phyloP scores from a whole-genome alignment of 2,797 vertebrate genomes.

The Sebastes miniatus region DNA sequence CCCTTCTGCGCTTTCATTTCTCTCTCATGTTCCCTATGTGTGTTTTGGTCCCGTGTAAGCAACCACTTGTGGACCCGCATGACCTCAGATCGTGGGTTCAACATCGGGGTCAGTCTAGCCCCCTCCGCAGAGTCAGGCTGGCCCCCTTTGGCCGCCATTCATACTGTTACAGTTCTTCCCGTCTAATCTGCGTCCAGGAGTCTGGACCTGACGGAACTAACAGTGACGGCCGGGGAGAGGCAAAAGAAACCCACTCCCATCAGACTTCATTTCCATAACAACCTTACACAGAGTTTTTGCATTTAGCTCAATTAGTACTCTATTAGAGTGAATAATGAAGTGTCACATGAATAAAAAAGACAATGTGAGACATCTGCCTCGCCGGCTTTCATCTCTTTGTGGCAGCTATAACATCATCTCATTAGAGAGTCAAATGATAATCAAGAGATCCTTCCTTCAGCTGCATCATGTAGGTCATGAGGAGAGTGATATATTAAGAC shows the following conservation, averaged over 20 bases:
- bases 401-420: slow-evolving; percentile 23
- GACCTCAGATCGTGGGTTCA: not conserved
- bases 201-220: slow-evolving; percentile 17
- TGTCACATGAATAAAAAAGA: slow-evolving; percentile 61
- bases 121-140: not conserved
- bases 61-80: not conserved
- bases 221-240: slow-evolving; percentile 13
- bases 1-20: slow-evolving; percentile 17
- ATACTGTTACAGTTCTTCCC: not conserved
- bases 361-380: slow-evolving; percentile 53
- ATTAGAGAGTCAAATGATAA: slow-evolving; percentile 56
- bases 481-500: slow-evolving; percentile 14
- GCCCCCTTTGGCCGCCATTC: not conserved
- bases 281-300: slow-evolving; percentile 36
- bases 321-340: slow-evolving; percentile 63
- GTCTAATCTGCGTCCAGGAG: not conserved
- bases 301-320: slow-evolving; percentile 56
- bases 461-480: slow-evolving; percentile 32
- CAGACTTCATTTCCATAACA: slow-evolving; percentile 16
- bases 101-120: not conserved
- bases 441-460: slow-evolving; percentile 18
- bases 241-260: not conserved
- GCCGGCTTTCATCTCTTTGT: slow-evolving; percentile 56
- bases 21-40: not conserved
- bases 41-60: slow-evolving; percentile 9